phyloP scores from a whole-genome alignment of 2,888 invertebrate genomes.

The Sturmia bella region DNA sequence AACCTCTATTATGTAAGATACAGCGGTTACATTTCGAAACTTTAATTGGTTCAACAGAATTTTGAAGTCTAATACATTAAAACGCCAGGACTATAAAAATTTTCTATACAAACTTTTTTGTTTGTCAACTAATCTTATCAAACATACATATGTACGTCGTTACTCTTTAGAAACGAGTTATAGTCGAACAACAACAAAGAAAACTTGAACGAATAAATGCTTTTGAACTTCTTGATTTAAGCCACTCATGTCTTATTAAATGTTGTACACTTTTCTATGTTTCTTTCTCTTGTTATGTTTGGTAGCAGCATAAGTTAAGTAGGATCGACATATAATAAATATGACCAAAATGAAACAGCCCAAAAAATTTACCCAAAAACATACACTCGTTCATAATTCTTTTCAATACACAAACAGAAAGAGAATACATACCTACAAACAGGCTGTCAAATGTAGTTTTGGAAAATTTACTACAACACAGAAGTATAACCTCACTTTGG shows the following conservation, averaged over 20 bases:
- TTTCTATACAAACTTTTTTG: too few species aligned
- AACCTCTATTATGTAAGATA: too few species aligned
- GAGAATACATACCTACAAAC: not conserved
- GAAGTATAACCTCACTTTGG: constrained; percentile 60
- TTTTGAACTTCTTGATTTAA: constrained; percentile 71
- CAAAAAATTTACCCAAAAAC: constrained; percentile 75
- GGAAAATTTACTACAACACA: constrained; percentile 35
- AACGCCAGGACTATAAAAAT: too few species aligned
- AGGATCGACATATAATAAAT: constrained; percentile 79
- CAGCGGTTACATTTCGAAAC: too few species aligned
- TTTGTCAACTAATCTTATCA: too few species aligned
- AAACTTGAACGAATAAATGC: constrained; percentile 63
- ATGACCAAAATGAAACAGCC: constrained; percentile 80
- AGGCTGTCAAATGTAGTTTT: constrained; percentile 3
- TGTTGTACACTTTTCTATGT: constrained; percentile 26
- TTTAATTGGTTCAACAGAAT: too few species aligned
- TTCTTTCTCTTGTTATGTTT: constrained; percentile 57
- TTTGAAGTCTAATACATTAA: too few species aligned
- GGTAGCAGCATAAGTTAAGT: constrained; percentile 67
- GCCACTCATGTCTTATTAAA: constrained; percentile 44
- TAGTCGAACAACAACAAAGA: not conserved
- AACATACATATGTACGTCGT: too few species aligned
- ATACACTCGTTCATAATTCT: constrained; percentile 57
- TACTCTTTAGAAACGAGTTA: constrained; percentile 34
- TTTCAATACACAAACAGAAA: constrained; percentile 14